Base-by-base conservation (phyloP, 2,113 vertebrate species). In the Eudyptes chrysolophus region DNA sequence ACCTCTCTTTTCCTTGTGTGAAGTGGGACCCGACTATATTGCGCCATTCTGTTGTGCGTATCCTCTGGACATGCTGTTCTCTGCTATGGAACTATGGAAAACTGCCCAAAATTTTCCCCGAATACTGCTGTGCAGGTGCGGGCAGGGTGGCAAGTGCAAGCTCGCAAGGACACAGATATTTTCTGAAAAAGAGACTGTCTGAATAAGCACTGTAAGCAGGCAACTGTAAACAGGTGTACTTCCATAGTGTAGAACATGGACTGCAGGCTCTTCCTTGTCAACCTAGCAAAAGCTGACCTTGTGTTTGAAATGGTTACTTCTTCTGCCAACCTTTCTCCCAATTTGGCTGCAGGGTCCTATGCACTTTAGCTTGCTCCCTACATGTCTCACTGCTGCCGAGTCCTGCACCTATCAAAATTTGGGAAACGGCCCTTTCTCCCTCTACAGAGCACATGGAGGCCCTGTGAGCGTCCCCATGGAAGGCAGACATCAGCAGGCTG, bases 381-480 rank as follows among this genome's bases (percentile, higher is more conserved):
- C 29, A 19, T 16, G 3, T n/a, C 26, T 42, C 40, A 12, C 26
- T 46, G 58, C 42, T 55, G 69, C 55, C 0, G 1, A n/a, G 84
- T 51, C 44, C 70, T 21, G 61, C 38, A 29, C 30, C 34, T 65
- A 13, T 8, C 27, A 14, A 74, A 38, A 58, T 12, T 2, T 27
- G 60, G 29, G n/a, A 36, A 32, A 60, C 16, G 27, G 66, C 13
- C 64, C 32, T 40, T 60, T 66, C n/a, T 88, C 14, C 32, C 20
- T 27, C 20, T 27, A 1, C 0, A 0, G 84, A 57, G 52, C 49
- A 26, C 26, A 5, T 0, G 0, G 18, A 34, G 8, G 40, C 44
- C 29, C 54, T 29, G 68, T 19, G 46, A 69, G 40, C 34, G 18
- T 52, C 27, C 55, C 44, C 17, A 4, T 0, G n/a, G 75, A 29